These are phyloP conservation scores for Tragopan temminckii DNA, from an alignment of 2,797 vertebrate species.

Conservation along the genomic window DNA sequence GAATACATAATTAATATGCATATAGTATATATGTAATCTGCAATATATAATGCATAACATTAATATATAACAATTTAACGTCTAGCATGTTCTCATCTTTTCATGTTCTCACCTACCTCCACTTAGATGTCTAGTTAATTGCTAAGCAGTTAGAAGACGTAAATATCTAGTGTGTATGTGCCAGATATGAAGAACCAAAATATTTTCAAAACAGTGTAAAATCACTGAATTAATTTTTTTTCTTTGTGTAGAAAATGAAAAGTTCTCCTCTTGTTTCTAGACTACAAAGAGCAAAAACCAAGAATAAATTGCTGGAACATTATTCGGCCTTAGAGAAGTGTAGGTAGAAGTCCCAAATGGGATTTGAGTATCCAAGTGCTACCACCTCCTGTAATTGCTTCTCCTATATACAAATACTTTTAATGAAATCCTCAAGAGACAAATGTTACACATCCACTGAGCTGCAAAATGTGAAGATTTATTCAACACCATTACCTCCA, in stretches of 20 bases:
- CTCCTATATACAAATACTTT: conserved; percentile 22
- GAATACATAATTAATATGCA: neutral
- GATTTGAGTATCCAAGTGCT: neutral
- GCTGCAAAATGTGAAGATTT: conserved; percentile 68
- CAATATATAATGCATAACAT: neutral
- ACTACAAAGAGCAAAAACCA: neutral
- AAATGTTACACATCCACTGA: conserved; percentile 48
- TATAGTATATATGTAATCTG: neutral
- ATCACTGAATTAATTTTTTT: neutral
- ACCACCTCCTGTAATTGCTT: neutral
- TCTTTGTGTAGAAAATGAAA: neutral
- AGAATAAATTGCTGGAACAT: neutral
- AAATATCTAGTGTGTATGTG: neutral
- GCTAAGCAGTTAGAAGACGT: neutral
- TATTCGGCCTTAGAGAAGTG: neutral
- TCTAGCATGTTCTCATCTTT: neutral
- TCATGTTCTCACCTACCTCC: neutral
- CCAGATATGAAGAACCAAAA: neutral
- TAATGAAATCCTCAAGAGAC: neutral
- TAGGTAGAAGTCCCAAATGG: neutral
- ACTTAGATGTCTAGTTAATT: neutral
- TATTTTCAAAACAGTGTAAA: neutral
- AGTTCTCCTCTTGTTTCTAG: neutral
- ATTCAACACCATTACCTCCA: conserved; percentile 69
- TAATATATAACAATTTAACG: neutral